Evolutionary conservation across 2,888 invertebrate genomes (phyloP).

Genomic region (Chloromyia formosa): DNA sequence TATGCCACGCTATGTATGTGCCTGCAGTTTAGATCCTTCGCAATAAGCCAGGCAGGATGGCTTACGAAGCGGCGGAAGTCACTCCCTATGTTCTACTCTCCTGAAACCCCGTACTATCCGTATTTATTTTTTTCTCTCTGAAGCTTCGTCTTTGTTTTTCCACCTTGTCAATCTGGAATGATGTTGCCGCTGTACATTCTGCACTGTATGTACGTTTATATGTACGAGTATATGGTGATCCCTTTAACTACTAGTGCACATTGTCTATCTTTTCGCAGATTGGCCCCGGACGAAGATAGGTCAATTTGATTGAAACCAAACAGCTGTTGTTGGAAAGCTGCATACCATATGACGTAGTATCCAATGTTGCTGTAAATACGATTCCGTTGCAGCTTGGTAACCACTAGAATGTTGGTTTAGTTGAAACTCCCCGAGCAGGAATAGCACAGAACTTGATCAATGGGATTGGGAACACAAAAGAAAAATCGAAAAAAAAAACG

Average conservation of each 20-base stretch:
- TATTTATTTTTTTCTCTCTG: not conserved
- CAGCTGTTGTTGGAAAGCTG: conserved; percentile 22
- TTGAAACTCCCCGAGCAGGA: too few relatives aligned
- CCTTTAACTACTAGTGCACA: not conserved
- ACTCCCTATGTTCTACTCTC: not conserved
- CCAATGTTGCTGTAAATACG: not conserved
- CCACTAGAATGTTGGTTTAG: too few relatives aligned
- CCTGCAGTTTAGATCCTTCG: too few relatives aligned
- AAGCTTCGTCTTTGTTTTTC: not conserved
- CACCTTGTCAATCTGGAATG: conserved; percentile 15
- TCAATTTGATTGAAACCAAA: conserved; percentile 36
- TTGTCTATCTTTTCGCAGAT: conserved; percentile 9
- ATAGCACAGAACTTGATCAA: too few relatives aligned
- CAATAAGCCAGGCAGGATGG: not conserved
- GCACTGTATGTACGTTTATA: not conserved
- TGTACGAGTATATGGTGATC: not conserved
- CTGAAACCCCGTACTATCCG: too few relatives aligned
- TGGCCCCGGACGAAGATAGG: conserved; percentile 16
- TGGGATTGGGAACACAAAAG: too few relatives aligned
- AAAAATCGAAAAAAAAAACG: too few relatives aligned
- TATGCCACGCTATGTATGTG: not conserved
- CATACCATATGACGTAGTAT: conserved; percentile 9
- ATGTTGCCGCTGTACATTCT: conserved; percentile 4
- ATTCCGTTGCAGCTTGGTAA: not conserved
- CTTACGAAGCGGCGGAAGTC: not conserved